Base-by-base conservation (phyloP, 2,888 invertebrate species). In the Drosophila monieri region DNA sequence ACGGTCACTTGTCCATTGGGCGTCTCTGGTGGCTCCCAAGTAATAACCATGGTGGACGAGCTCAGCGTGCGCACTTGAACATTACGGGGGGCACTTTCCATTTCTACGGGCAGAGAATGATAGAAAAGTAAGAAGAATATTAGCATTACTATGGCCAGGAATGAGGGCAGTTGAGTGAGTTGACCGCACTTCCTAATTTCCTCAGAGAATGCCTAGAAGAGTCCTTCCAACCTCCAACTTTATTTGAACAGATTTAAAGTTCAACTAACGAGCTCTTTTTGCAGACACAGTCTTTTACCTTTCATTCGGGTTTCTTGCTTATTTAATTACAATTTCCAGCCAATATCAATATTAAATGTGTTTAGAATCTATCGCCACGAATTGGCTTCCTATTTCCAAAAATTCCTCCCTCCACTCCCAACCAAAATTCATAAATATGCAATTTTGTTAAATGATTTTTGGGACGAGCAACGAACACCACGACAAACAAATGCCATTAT, bases 1-100 rank as follows among this genome's bases (percentile, higher is more conserved):
- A 98, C 98, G 93, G 97, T 97, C 80, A 99, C 97, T 94, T 97
- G 97, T 83, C 99, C 99, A 91, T 99, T 99, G 49, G 99, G 98
- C 58, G 97, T 97, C 91, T 98, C 98, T 15, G 99, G 99, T 90
- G 98, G 98, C 87, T 97, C 97, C 99, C 99, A 99, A 90, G 98
- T 97, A 81, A 99, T 97, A 62, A 98, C 96, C 95, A 99, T 97
- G 37, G 98, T 98, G 90, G 96, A 97, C 56, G 98, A 96, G 91
- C 97, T 98, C 78, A 98, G 94, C 6, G 99, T 97, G 56, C 97
- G 94, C 55, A 97, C 98, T 93, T 97, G 96, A 41, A 99, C 97
- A 92, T 98, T 97, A 83, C 96, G 94, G 6, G 99, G 99, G 56
- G 99, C 97, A 88, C 97, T 97, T 88, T 98, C 98, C 72, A 99